Conservation (phyloP, 1,140 invertebrate genomes). For the Lineus longissimus region DNA sequence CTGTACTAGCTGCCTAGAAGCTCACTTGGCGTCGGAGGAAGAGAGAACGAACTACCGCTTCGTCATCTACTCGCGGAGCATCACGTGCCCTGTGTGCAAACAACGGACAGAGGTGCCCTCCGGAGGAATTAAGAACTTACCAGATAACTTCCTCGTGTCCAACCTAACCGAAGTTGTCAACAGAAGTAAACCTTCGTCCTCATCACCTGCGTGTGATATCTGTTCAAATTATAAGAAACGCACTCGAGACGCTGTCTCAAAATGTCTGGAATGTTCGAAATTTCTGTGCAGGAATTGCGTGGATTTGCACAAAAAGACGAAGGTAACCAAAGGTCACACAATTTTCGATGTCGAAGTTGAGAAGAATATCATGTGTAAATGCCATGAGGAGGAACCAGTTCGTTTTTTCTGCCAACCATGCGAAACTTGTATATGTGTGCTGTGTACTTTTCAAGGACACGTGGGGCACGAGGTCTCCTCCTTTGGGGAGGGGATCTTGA, state of each 20-base stretch:
- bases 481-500: constrained; percentile 45
- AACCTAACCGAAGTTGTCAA: constrained; percentile 48
- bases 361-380: constrained; percentile 52
- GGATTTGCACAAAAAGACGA: constrained; percentile 47
- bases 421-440: constrained; percentile 48
- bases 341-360: constrained; percentile 52
- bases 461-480: constrained; percentile 52
- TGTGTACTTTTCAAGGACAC: constrained; percentile 53
- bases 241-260: constrained; percentile 42
- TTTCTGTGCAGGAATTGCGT: constrained; percentile 48
- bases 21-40: constrained; percentile 43
- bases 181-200: constrained; percentile 26
- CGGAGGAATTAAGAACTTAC: constrained; percentile 48
- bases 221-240: constrained; percentile 33
- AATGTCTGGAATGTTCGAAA: constrained; percentile 54
- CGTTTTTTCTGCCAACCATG: constrained; percentile 54
- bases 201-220: constrained; percentile 48
- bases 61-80: constrained; percentile 34
- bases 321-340: constrained; percentile 49
- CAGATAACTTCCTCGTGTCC: constrained; percentile 52
- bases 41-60: constrained; percentile 30
- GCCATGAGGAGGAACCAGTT: constrained; percentile 48
- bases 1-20: constrained; percentile 72
- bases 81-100: constrained; percentile 53
- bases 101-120: constrained; percentile 51